Evolutionary conservation across 64 coral and sea anemone genomes (phyloP).

Genomic region (Actinia tenebrosa): DNA sequence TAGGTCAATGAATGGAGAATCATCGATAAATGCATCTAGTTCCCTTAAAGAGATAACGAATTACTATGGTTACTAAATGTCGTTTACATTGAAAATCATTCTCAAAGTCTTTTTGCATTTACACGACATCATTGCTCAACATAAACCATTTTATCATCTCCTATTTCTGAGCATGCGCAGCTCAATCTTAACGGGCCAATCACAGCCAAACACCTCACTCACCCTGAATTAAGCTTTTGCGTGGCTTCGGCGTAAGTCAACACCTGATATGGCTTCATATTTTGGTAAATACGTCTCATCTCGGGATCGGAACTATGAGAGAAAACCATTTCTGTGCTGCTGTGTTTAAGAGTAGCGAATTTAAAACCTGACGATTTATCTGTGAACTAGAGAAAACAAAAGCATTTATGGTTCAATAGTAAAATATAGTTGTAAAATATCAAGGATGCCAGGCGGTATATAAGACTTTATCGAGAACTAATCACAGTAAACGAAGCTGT

Average conservation of each 20-base stretch:
- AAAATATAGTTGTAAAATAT: no score
- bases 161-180: neutral
- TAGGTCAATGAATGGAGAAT: conserved; percentile 70
- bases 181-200: neutral
- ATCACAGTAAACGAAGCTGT: no score
- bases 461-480: no score
- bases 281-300: conserved; percentile 46
- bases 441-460: no score
- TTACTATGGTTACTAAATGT: neutral
- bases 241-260: conserved; percentile 37
- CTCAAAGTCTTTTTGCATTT: no score
- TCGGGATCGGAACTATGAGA: conserved; percentile 44
- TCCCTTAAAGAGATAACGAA: conserved; percentile 25
- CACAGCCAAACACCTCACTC: conserved; percentile 7
- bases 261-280: conserved; percentile 60
- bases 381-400: conserved; percentile 40
- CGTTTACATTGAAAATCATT: no score
- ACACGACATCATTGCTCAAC: no score
- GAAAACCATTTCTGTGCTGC: conserved; percentile 63
- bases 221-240: conserved; percentile 39
- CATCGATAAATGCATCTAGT: conserved; percentile 69
- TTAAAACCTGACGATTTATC: conserved; percentile 54
- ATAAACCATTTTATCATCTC: no score
- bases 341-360: conserved; percentile 58
- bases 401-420: no score